Percentiles rank a stretch among this genome's conserved stretches.
These are phyloP conservation scores for Agrypnus murinus DNA, from an alignment of 2,888 invertebrate species.

Conservation along the genomic window DNA sequence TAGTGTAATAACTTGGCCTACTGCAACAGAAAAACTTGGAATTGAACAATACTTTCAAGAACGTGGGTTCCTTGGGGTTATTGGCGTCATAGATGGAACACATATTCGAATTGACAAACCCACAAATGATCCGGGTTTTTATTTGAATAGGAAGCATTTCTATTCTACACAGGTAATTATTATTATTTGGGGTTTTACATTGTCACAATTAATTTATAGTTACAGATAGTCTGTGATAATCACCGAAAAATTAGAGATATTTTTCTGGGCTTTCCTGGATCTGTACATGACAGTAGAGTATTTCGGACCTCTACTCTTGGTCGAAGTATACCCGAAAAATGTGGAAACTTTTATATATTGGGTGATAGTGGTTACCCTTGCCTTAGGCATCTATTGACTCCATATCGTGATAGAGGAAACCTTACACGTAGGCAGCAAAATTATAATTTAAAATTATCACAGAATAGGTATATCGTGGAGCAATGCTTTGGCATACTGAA, in stretches of 20 bases:
- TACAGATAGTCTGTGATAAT: constrained; percentile 37
- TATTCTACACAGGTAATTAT: constrained; percentile 38
- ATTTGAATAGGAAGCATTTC: constrained; percentile 41
- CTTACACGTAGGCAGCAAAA: constrained; percentile 31
- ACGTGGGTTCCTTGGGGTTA: constrained; percentile 8
- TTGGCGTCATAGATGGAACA: constrained; percentile 24
- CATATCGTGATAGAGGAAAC: constrained; percentile 39
- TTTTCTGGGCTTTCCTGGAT: constrained; percentile 35
- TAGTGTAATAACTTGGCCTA: constrained; percentile 16
- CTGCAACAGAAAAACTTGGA: neutral
- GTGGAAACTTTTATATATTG: constrained; percentile 29
- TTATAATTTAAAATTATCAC: constrained; percentile 35
- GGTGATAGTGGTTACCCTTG: constrained; percentile 44
- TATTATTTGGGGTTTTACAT: neutral
- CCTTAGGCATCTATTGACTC: constrained; percentile 30
- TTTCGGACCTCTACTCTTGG: constrained; percentile 11
- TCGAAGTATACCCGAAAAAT: constrained; percentile 7
- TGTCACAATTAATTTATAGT: constrained; percentile 15
- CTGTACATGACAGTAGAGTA: constrained; percentile 22
- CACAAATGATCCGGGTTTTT: constrained; percentile 13
- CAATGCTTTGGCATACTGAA: constrained; percentile 47
- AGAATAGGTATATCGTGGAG: constrained; percentile 42
- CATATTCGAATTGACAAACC: constrained; percentile 15
- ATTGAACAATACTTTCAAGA: constrained; percentile 6
- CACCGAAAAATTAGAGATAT: constrained; percentile 28